A percentile compares a stretch with the other conserved stretches of the same genome.
phyloP scores from a whole-genome alignment of 2,888 invertebrate genomes.

The Drosophila antonietae region DNA sequence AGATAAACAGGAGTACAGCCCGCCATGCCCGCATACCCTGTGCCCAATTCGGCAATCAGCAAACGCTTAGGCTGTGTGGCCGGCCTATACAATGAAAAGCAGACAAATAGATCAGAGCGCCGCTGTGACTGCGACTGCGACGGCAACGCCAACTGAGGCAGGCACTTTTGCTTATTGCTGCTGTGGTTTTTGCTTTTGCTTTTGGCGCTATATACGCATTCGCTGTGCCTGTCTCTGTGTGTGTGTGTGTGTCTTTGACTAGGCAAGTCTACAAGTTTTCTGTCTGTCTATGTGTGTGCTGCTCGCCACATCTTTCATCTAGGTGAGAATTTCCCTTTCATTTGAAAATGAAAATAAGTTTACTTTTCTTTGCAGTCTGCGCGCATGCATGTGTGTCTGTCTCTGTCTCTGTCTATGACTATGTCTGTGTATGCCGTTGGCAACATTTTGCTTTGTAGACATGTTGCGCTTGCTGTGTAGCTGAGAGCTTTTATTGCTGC shows the following conservation, averaged over 20 bases:
- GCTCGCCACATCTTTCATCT: conserved; percentile 60
- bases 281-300: conserved; percentile 5
- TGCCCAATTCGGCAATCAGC: conserved; percentile 48
- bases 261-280: conserved; percentile 5
- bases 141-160: conserved; percentile 20
- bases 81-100: conserved; percentile 38
- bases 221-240: background rate
- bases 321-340: conserved; percentile 83
- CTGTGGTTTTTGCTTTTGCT: conserved; percentile 54
- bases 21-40: conserved; percentile 41
- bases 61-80: conserved; percentile 4
- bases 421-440: conserved; percentile 14
- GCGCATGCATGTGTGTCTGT: conserved; percentile 8
- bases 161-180: conserved; percentile 32
- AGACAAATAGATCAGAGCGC: conserved; percentile 58
- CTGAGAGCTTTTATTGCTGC: conserved; percentile 13
- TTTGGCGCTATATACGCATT: conserved; percentile 46
- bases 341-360: conserved; percentile 83
- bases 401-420: conserved; percentile 1
- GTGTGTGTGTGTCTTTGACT: conserved; percentile 3
- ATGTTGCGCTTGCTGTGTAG: conserved; percentile 15
- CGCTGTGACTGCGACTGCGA: conserved; percentile 4
- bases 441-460: conserved; percentile 32
- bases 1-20: conserved; percentile 60
- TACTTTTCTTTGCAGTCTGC: conserved; percentile 69